Conservation (phyloP, 2,113 vertebrate species). For the Cyanoderma ruficeps region DNA sequence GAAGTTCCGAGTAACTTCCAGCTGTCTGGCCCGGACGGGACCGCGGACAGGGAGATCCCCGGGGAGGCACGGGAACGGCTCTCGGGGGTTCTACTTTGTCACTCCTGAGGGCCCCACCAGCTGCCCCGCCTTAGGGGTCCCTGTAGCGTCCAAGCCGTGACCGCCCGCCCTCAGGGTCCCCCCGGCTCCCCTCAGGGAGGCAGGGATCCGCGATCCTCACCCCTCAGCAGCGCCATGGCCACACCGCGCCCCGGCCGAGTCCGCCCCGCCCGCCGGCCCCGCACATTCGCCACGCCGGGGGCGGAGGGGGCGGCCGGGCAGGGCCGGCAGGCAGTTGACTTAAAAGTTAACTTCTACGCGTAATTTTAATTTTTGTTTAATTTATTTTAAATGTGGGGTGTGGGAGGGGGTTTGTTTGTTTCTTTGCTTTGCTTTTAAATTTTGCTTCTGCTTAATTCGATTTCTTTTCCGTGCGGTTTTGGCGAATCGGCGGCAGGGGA, state of each 20-base stretch:
- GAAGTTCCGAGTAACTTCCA: neutral
- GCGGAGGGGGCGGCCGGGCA: neutral
- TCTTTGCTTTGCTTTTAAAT: neutral
- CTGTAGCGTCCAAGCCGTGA: fast-evolving
- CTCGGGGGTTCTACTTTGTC: neutral
- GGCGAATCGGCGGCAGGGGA: neutral
- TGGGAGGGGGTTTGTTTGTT: no score
- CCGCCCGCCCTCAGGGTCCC: neutral
- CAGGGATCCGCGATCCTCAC: neutral
- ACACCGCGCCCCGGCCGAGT: neutral
- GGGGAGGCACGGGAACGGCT: neutral
- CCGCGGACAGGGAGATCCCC: neutral
- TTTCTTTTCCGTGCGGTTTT: neutral
- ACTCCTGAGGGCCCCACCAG: neutral
- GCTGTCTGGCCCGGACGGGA: neutral
- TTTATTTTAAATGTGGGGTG: neutral
- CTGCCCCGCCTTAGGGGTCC: neutral
- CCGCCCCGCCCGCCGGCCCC: neutral
- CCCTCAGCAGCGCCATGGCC: conserved; percentile 72
- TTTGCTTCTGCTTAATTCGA: neutral
- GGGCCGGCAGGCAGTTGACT: fast-evolving
- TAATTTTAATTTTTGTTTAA: no score
- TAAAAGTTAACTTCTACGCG: neutral
- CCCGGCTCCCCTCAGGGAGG: no score
- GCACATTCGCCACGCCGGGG: neutral